A percentile compares a stretch with the other conserved stretches of the same genome.
These are phyloP conservation scores for Beris chalybata DNA, from an alignment of 2,888 invertebrate species.

Conservation along the genomic window DNA sequence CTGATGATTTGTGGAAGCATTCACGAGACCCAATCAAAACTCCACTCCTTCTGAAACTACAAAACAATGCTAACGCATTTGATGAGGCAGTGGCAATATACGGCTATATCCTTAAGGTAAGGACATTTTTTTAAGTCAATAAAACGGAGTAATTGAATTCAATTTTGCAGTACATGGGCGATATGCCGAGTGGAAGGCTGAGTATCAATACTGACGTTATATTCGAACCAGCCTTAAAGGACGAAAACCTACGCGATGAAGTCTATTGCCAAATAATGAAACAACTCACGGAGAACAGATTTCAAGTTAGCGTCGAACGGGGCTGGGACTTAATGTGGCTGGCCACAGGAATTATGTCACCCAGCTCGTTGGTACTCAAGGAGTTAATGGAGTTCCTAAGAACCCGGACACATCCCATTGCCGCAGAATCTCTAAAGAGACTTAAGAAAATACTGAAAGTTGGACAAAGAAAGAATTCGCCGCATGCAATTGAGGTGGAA, in stretches of 20 bases:
- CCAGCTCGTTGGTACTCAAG: constrained; percentile 70
- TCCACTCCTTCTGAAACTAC: constrained; percentile 76
- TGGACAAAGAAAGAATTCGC: constrained; percentile 78
- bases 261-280: constrained; percentile 93
- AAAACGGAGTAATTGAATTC: not conserved
- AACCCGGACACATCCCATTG: constrained; percentile 72
- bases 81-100: constrained; percentile 76
- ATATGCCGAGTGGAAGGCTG: constrained; percentile 78
- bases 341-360: constrained; percentile 81
- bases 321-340: constrained; percentile 97
- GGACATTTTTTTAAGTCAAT: not conserved
- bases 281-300: constrained; percentile 86
- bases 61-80: constrained; percentile 69
- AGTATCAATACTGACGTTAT: constrained; percentile 86
- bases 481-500: constrained; percentile 91
- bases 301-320: constrained; percentile 79
- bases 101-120: constrained; percentile 74
- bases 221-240: constrained; percentile 74
- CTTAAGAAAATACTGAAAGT: constrained; percentile 76
- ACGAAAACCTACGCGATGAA: constrained; percentile 82
- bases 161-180: constrained; percentile 74
- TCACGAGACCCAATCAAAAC: constrained; percentile 79
- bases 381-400: constrained; percentile 77
- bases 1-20: constrained; percentile 81
- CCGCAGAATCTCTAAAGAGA: constrained; percentile 79